Evolutionary conservation across 2,797 vertebrate species (phyloP).

Genomic region (Pteronotus mesoamericanus): DNA sequence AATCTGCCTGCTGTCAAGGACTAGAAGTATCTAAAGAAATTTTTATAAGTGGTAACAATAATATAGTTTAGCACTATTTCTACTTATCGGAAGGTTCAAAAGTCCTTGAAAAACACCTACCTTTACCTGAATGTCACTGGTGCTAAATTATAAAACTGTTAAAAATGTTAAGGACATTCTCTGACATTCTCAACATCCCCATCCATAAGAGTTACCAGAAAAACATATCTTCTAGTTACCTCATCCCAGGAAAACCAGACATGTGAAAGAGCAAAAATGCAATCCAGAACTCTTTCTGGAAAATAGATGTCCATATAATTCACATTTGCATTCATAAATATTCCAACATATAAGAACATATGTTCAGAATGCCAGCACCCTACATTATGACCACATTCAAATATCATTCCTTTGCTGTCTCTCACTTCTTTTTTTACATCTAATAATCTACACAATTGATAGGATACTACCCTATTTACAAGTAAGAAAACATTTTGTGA

Average conservation of each 20-base stretch:
- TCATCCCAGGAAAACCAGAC: not conserved
- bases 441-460: not conserved
- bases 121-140: not conserved
- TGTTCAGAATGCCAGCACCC: not conserved
- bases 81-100: not conserved
- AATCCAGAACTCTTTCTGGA: not conserved
- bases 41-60: constrained; percentile 34
- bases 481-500: not conserved
- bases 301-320: not conserved
- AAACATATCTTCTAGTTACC: not conserved
- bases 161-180: not conserved
- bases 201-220: not conserved
- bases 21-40: constrained; percentile 17
- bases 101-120: not conserved
- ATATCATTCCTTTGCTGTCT: not conserved
- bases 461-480: not conserved
- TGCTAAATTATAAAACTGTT: constrained; percentile 28
- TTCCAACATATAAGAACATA: not conserved
- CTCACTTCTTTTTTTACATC: not conserved
- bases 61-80: constrained; percentile 9
- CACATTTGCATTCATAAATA: not conserved
- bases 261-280: not conserved
- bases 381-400: not conserved
- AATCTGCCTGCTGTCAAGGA: not conserved
- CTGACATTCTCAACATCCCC: not conserved